A percentile compares a stretch with the other conserved stretches of the same genome.
These are phyloP conservation scores for Campylomormyrus numenius DNA, from an alignment of 2,113 vertebrate species.

Conservation along the genomic window DNA sequence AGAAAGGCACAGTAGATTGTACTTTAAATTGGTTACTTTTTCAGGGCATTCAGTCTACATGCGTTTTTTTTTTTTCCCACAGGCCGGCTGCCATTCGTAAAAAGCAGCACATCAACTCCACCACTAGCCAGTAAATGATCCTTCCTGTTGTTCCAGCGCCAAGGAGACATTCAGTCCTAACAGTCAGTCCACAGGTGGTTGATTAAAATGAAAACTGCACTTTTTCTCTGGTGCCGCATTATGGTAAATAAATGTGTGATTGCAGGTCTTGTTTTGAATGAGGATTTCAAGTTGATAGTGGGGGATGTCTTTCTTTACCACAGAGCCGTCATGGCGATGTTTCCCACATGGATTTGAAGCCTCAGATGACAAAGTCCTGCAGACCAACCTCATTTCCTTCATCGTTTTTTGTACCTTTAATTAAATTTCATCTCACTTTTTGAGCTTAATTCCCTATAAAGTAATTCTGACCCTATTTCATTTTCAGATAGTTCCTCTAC, in stretches of 20 bases:
- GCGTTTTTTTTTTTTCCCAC: neutral
- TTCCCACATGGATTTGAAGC: neutral
- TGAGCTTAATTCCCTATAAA: neutral
- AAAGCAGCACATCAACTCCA: neutral
- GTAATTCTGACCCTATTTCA: conserved; percentile 15
- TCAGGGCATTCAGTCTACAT: neutral
- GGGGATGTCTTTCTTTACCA: neutral
- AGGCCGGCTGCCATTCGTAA: neutral
- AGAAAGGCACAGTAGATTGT: neutral
- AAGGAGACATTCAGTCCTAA: neutral
- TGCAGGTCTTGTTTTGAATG: neutral
- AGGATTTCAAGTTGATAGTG: neutral
- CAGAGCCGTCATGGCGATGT: neutral
- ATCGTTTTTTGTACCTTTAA: neutral
- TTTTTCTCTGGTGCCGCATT: neutral
- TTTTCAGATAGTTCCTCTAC: neutral
- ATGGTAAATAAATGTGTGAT: neutral
- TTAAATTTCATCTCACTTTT: conserved; percentile 16
- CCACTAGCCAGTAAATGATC: neutral
- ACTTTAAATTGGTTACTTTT: neutral
- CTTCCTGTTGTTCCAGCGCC: neutral
- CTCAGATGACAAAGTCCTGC: neutral
- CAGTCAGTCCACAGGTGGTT: neutral
- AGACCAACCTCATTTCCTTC: neutral
- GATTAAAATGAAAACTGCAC: conserved; percentile 6